Evolutionary conservation across 92 coral and sea anemone genomes (phyloP), one percentile per base, ranked within the genome.

Genomic region (Porites rus): DNA sequence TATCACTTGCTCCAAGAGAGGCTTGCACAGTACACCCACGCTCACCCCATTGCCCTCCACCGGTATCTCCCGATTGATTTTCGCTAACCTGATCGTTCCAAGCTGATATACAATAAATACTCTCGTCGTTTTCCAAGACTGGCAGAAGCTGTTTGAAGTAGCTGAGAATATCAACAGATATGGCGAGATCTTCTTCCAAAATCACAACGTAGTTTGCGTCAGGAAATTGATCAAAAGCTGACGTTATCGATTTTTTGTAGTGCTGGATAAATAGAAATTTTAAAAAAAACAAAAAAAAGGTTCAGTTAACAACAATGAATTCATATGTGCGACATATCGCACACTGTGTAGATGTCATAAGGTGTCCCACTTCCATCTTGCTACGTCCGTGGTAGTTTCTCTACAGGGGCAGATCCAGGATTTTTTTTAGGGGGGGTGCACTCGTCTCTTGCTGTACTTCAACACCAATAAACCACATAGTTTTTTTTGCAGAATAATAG

Each of bases 21-120:
- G 46, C 46, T 38, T 38, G 46, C 46, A 38, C 46, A 4, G 46
- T 38, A 38, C 46, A 38, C 46, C 46, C 46, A 38, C 6, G 46
- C 46, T 38, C 46, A 3, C 46, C 46, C 46, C 46, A 38, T 38
- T 38, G 6, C 46, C 46, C 46, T 38, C 46, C 0, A 56, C 61
- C 59, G n/a, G 1, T 16, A 16, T 16, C n/a, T 62, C 46, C 46
- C 6, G 6, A 4, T 4, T 38, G 46, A 18, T 22, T 22, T 67
- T 19, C 61, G 21, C 84, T 16, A 60, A 87, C 93, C 87, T 90
- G 93, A 56, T 90, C 93, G 53, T 90, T 90, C 93, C 93, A 90
- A 8, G 93, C 93, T 54, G 93, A 90, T 68, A 90, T 79, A 54
- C 93, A 90, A 21, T 74, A 90, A 6, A 90, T 11, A 52, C 87